Base-by-base conservation (phyloP, 2,888 invertebrate genomes). In the Macaria liturata region DNA sequence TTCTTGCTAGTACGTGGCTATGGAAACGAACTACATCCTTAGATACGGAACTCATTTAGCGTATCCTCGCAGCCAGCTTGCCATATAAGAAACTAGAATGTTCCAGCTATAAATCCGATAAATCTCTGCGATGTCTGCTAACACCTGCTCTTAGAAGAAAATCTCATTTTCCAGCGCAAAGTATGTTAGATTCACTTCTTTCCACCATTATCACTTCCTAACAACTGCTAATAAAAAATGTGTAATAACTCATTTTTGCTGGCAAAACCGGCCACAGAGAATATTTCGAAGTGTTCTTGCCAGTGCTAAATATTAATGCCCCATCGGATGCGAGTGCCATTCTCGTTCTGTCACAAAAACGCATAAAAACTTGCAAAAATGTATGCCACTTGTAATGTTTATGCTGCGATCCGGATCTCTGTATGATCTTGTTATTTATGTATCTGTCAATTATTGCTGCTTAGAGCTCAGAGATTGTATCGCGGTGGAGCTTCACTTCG, bases 281-380 rank as follows among this genome's bases (percentile, higher is more conserved):
- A 59, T 58, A 54, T 58, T 59, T 54, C 54, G 59, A 54, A 59
- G 50, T 59, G 54, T 59, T 59, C 59, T 54, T 59, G 54, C 50
- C 54, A 54, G 39, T 54, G 32, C 46, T 59, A 59, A 59, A 59
- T 59, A 59, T 59, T 59, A 48, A 59, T 59, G 59, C 43, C 9
- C 54, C 45, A 49, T 54, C 54, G 59, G 59, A 59, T 51, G 59
- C 44, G 59, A 50, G 39, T 50, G 34, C 39, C 59, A 59, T 59
- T 47, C 59, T 47, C 46, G 32, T 9, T 6, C 39, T 30, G 43
- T 9, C 37, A 58, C 34, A 59, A 59, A 59, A 59, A 59, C 39
- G 31, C 43, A 49, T 30, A 54, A 54, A 53, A 58, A 59, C 47
- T 37, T 43, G 50, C 47, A 54, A 58, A 54, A 50, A 50, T 54